These are phyloP conservation scores for Sorex maritimensis DNA, from an alignment of 2,797 vertebrate species.

Conservation along the genomic window DNA sequence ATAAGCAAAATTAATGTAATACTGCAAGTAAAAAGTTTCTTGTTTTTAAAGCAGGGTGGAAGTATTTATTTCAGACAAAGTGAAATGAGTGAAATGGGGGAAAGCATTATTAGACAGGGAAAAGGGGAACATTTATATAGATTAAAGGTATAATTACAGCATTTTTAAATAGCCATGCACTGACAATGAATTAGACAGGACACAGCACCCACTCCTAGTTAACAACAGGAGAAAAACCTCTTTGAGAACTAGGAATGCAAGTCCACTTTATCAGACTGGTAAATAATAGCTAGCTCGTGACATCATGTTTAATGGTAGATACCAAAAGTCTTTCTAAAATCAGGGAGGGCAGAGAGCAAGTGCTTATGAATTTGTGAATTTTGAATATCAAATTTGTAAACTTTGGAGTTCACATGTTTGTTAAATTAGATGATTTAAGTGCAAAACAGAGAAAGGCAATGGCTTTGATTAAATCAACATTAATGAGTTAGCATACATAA, in stretches of 20 bases:
- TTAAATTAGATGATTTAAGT: background rate
- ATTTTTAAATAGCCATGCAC: constrained; percentile 62
- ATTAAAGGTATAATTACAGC: constrained; percentile 63
- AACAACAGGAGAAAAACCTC: constrained; percentile 54
- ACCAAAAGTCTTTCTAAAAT: background rate
- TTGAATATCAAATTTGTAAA: background rate
- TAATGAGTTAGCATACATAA: background rate
- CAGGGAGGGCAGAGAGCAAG: background rate
- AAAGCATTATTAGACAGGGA: background rate
- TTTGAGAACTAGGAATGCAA: constrained; percentile 37
- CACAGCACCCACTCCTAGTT: constrained; percentile 67
- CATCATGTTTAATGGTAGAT: background rate
- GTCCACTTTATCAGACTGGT: constrained; percentile 36
- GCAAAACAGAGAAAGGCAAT: background rate
- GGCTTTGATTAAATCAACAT: background rate
- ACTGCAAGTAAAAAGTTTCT: background rate
- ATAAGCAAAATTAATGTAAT: constrained; percentile 44
- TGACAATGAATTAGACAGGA: constrained; percentile 51
- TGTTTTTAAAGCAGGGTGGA: background rate
- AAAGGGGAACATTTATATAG: constrained; percentile 52
- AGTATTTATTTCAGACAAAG: constrained; percentile 49
- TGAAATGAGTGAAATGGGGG: background rate
- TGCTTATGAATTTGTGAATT: no score
- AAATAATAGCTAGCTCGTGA: constrained; percentile 9
- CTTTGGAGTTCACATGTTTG: constrained; percentile 54